Evolutionary conservation across 2,113 vertebrate genomes (phyloP).

Genomic region (Lycaon pictus): DNA sequence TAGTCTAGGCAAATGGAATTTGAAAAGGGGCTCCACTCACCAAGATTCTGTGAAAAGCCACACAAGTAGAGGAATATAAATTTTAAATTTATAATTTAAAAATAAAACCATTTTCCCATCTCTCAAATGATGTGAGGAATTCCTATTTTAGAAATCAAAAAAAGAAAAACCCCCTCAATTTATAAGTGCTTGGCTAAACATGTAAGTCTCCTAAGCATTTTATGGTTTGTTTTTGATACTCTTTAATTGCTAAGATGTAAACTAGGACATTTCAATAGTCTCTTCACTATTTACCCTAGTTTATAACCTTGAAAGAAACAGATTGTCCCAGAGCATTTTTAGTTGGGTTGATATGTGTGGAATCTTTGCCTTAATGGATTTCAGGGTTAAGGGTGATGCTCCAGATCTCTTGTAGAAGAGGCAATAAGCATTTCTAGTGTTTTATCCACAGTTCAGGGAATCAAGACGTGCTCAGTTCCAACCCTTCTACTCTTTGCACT

Average conservation of each 20-base stretch:
- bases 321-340: neutral
- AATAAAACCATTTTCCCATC: neutral
- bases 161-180: neutral
- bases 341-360: neutral
- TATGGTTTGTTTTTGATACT: constrained; percentile 10
- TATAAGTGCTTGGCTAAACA: neutral
- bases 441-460: neutral
- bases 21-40: neutral
- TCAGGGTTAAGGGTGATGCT: neutral
- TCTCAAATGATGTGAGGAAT: neutral
- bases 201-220: neutral
- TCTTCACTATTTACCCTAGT: constrained; percentile 3
- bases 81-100: neutral
- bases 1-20: neutral
- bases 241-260: constrained; percentile 37
- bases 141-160: constrained; percentile 41
- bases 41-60: neutral
- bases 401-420: neutral
- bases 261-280: constrained; percentile 19
- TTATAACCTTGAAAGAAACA: constrained; percentile 46
- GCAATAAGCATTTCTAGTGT: neutral
- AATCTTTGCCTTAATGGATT: neutral
- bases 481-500: neutral
- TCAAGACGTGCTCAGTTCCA: neutral
- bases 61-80: neutral